These are phyloP conservation scores for Melospiza georgiana DNA, from an alignment of 2,113 vertebrate genomes.

Conservation along the genomic window DNA sequence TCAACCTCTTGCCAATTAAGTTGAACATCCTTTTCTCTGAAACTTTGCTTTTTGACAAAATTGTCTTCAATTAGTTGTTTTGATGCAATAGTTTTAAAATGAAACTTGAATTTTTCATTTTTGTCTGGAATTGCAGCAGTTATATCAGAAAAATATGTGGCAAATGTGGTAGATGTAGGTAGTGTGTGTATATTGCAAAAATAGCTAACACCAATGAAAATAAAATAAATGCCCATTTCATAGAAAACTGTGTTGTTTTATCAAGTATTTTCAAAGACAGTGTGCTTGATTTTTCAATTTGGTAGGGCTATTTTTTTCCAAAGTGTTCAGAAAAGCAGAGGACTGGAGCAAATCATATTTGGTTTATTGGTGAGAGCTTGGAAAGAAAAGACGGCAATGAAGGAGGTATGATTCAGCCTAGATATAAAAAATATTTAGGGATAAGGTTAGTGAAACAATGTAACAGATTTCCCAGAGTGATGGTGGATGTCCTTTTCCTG, in stretches of 20 bases:
- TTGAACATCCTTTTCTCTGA: background rate
- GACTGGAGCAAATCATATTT: background rate
- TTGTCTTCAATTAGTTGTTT: background rate
- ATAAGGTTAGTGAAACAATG: background rate
- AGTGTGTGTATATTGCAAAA: background rate
- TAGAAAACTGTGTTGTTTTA: background rate
- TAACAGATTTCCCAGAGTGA: background rate
- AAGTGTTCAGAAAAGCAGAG: background rate
- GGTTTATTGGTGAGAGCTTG: background rate
- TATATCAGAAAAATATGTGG: background rate
- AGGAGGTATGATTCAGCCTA: background rate
- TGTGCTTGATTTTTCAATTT: background rate
- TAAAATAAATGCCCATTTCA: background rate
- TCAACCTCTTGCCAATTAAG: background rate
- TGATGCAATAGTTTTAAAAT: background rate
- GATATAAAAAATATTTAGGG: rapidly evolving
- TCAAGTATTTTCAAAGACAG: background rate
- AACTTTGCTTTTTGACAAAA: background rate
- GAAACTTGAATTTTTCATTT: background rate
- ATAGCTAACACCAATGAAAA: background rate
- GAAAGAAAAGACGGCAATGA: background rate
- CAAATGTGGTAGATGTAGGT: background rate
- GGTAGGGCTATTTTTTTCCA: background rate
- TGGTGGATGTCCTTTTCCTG: background rate
- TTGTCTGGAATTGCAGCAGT: background rate